These are phyloP conservation scores for Coreoperca whiteheadi DNA, from an alignment of 2,113 vertebrate species.

Conservation along the genomic window DNA sequence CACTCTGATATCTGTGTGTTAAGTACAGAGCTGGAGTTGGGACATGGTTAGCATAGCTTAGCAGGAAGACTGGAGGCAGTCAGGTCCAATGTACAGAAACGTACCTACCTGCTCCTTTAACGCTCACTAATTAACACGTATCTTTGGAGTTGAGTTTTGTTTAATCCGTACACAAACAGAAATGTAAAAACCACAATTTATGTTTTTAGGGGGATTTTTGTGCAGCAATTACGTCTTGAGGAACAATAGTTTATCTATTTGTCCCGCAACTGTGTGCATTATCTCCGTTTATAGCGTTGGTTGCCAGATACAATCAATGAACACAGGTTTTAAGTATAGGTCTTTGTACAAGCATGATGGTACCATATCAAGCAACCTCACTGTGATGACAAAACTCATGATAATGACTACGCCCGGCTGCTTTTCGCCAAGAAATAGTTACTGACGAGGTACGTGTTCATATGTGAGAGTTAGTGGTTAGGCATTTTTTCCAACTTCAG, in stretches of 20 bases:
- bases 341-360: too few species aligned
- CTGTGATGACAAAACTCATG: too few species aligned
- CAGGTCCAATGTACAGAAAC: too few species aligned
- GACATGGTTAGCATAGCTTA: not conserved
- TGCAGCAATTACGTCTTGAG: not conserved
- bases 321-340: not conserved
- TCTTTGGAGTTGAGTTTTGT: not conserved
- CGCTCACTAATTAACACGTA: not conserved
- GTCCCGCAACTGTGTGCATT: not conserved
- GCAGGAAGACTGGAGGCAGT: too few species aligned
- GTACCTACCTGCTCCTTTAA: too few species aligned
- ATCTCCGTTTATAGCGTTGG: not conserved
- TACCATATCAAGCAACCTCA: not conserved
- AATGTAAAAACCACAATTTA: not conserved
- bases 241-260: not conserved
- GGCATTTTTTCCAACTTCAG: not conserved
- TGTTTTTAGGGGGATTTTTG: not conserved
- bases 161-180: not conserved
- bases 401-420: too few species aligned
- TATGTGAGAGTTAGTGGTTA: not conserved
- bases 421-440: too few species aligned
- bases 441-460: not conserved
- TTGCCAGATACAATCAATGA: not conserved
- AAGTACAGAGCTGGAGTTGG: not conserved
- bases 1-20: not conserved